A percentile compares a stretch with the other conserved stretches of the same genome.
These are phyloP conservation scores for Lagothrix lagotricha DNA, from an alignment of 2,797 vertebrate species.

Conservation along the genomic window DNA sequence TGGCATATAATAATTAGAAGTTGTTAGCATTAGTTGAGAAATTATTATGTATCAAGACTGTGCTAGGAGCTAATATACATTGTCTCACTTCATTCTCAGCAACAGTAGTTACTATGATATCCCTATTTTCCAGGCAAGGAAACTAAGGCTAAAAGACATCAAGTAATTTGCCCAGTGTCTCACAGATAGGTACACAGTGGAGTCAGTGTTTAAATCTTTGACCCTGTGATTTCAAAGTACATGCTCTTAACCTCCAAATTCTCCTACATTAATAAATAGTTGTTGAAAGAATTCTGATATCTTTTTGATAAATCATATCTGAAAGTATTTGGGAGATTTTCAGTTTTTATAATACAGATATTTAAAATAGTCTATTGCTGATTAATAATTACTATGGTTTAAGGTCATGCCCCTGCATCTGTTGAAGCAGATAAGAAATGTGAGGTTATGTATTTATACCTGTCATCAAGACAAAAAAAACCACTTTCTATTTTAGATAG, in stretches of 20 bases:
- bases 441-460: not conserved
- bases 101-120: not conserved
- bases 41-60: not conserved
- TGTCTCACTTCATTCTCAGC: not conserved
- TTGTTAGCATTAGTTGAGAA: constrained; percentile 35
- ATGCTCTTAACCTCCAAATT: not conserved
- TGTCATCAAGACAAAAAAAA: not conserved
- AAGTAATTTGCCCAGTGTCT: not conserved
- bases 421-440: constrained; percentile 20
- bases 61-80: not conserved
- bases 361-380: not conserved
- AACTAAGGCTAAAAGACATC: not conserved
- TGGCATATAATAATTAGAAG: not conserved
- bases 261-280: constrained; percentile 12
- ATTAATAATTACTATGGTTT: not conserved
- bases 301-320: not conserved
- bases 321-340: constrained; percentile 30
- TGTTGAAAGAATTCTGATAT: constrained; percentile 9
- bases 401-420: not conserved
- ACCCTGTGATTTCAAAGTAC: not conserved
- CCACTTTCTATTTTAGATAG: constrained; percentile 6
- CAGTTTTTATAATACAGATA: constrained; percentile 12
- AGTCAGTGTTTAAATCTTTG: constrained; percentile 15
- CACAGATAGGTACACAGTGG: not conserved
- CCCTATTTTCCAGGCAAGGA: constrained; percentile 1